Evolutionary conservation across 2,888 invertebrate genomes (phyloP).

Genomic region (Crocallis elinguaria): DNA sequence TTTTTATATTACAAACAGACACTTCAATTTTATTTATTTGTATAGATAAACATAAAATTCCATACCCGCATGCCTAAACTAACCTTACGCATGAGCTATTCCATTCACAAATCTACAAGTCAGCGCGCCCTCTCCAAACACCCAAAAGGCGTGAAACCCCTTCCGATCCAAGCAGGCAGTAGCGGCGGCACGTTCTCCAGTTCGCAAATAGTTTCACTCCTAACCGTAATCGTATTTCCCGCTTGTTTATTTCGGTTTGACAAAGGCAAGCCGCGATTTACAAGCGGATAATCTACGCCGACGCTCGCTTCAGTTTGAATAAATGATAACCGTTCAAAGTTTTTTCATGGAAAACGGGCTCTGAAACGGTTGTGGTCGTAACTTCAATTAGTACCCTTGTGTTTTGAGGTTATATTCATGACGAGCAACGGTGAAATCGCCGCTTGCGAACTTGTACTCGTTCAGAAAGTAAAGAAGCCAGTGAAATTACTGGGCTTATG

Average conservation of each 20-base stretch:
- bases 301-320: conserved; percentile 49
- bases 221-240: conserved; percentile 67
- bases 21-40: background rate
- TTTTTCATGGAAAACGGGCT: conserved; percentile 4
- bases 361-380: conserved; percentile 5
- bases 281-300: conserved; percentile 50
- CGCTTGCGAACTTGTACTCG: no score
- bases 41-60: background rate
- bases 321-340: conserved; percentile 34
- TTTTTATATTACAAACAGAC: background rate
- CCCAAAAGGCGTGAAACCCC: conserved; percentile 23
- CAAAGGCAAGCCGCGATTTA: conserved; percentile 56
- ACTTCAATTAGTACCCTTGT: conserved; percentile 10
- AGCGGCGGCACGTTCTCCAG: conserved; percentile 54
- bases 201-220: conserved; percentile 73
- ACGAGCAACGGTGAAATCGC: no score
- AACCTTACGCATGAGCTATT: conserved; percentile 10
- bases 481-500: no score
- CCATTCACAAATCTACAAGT: conserved; percentile 17
- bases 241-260: conserved; percentile 70
- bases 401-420: background rate
- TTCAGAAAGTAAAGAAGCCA: no score
- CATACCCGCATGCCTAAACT: background rate
- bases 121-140: conserved; percentile 37
- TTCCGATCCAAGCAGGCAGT: conserved; percentile 13